These are phyloP conservation scores for human (Homo sapiens) DNA, from an alignment of 2,113 vertebrate species.

Conservation along the genomic window DNA sequence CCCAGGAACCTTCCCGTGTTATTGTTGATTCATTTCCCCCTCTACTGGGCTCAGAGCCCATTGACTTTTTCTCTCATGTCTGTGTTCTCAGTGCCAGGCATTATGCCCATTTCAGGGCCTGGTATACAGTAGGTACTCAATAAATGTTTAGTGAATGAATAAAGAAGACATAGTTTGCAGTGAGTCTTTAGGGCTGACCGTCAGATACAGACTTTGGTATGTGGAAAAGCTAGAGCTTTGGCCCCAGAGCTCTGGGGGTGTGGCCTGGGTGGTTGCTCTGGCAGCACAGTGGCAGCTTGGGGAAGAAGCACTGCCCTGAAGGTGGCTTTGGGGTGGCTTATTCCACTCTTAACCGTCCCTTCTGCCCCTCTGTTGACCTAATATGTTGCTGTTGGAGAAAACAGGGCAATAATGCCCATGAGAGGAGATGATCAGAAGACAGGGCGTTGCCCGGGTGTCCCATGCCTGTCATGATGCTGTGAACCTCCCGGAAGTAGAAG, in stretches of 20 bases:
- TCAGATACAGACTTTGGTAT: background rate
- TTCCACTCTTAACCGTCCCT: background rate
- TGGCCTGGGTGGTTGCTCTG: background rate
- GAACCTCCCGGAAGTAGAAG: background rate
- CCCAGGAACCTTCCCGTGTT: background rate
- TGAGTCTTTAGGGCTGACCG: background rate
- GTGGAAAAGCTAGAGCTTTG: background rate
- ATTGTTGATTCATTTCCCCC: background rate
- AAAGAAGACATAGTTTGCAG: background rate
- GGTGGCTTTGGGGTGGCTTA: background rate
- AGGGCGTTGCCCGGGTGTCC: background rate
- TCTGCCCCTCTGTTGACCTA: background rate
- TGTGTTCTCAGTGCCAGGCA: background rate
- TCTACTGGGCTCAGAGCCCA: background rate
- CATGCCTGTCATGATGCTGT: background rate
- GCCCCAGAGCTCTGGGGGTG: background rate
- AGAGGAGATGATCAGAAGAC: background rate
- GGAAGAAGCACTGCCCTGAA: background rate
- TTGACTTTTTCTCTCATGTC: background rate
- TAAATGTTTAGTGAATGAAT: background rate
- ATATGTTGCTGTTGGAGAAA: background rate
- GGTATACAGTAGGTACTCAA: background rate
- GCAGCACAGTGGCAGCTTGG: background rate
- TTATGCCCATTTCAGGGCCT: background rate
- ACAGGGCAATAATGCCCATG: background rate